Evolutionary conservation across 2,888 invertebrate species (phyloP), one percentile per base, ranked within the genome.

Genomic region (Axea sp.): DNA sequence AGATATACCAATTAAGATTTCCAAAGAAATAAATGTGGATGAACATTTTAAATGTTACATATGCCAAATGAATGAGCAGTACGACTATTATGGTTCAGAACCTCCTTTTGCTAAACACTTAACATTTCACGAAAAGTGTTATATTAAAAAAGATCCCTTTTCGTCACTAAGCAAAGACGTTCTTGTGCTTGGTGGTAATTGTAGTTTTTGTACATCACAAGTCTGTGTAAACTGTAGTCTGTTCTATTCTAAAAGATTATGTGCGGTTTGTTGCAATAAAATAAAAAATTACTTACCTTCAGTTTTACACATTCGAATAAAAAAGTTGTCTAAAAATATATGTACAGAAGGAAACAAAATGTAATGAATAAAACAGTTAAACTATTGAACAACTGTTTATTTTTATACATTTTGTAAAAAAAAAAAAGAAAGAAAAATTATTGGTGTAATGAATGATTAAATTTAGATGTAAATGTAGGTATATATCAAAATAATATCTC

Each of bases 141-240:
- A 93, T 86, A 87, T 96, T 0, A 93, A 95, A 91, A 93, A 93
- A 82, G 96, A 96, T 88, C 96, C 96, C 0, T 96, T 96, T 83
- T 91, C 92, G 80, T 91, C 93, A 0, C 92, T 92, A 3, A 92
- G 92, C 57, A 92, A 91, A 84, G 93, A 95, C 86, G 92, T 93
- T 81, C 88, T 95, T 71, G 90, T 95, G 1, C 83, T 96, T 9
- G 97, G 96, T 1, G 90, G 92, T 6, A 92, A 94, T 83, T 96
- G 96, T 87, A 87, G 89, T 14, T 80, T 89, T 11, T 97, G 97
- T 88, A 86, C 89, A 1, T 91, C 90, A 80, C 79, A 90, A 71
- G 92, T 95, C 2, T 97, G 97, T 86, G 91, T 93, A 80, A 92
- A 90, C 80, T 97, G 96, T 84, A 95, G 96, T 87, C 86, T 96